Evolutionary conservation across 2,888 invertebrate genomes (phyloP).

Genomic region (Allacma fusca): DNA sequence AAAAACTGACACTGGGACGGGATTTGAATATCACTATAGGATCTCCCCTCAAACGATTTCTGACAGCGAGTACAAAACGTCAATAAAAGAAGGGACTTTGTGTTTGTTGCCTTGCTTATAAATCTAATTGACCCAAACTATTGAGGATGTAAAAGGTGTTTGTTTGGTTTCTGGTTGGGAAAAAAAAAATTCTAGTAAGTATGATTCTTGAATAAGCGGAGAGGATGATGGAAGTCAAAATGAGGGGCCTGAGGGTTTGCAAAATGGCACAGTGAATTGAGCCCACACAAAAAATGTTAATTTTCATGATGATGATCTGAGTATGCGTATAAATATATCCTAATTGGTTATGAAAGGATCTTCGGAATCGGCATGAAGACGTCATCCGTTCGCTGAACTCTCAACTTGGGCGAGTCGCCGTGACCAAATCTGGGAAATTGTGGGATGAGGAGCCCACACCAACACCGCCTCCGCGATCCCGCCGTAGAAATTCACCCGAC

Average conservation of each 20-base stretch:
- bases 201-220: constrained; percentile 24
- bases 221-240: constrained; percentile 32
- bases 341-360: constrained; percentile 54
- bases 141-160: no score
- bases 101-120: no score
- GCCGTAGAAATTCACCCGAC: constrained; percentile 61
- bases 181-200: no score
- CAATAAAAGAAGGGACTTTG: no score
- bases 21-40: no score
- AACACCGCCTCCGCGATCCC: constrained; percentile 61
- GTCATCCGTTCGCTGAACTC: constrained; percentile 62
- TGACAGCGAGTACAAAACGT: no score
- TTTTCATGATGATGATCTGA: constrained; percentile 33
- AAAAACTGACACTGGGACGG: no score
- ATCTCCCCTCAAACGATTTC: no score
- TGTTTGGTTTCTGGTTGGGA: no score
- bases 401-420: constrained; percentile 59
- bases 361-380: constrained; percentile 61
- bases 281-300: constrained; percentile 33
- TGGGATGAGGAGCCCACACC: constrained; percentile 61
- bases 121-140: no score
- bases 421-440: constrained; percentile 61
- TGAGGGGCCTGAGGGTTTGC: not conserved
- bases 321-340: constrained; percentile 33
- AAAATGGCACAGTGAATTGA: constrained; percentile 21